These are phyloP conservation scores for Daubentonia madagascariensis DNA, from an alignment of 2,113 vertebrate species.

Conservation along the genomic window DNA sequence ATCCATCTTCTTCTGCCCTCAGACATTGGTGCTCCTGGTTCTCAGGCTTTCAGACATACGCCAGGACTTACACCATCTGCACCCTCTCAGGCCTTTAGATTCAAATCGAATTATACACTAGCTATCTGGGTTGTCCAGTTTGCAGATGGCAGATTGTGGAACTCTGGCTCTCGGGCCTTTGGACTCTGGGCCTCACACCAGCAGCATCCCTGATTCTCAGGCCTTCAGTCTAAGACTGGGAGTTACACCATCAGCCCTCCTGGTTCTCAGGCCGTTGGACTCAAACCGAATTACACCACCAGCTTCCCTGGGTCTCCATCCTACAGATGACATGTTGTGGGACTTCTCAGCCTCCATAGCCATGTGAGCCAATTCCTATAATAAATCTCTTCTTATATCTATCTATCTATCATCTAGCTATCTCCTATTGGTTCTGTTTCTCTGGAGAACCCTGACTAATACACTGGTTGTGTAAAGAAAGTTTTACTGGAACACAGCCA, in stretches of 20 bases:
- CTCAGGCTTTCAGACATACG: neutral
- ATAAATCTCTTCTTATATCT: neutral
- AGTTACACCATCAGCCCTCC: neutral
- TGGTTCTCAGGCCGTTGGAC: neutral
- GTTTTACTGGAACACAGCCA: neutral
- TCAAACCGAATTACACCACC: neutral
- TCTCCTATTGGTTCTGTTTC: neutral
- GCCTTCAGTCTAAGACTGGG: neutral
- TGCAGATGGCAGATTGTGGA: neutral
- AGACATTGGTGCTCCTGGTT: neutral
- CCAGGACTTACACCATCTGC: neutral
- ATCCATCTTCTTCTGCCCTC: neutral
- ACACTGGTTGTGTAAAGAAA: neutral
- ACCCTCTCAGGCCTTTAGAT: neutral
- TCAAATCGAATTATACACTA: neutral
- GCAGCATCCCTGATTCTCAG: neutral
- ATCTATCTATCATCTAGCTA: neutral
- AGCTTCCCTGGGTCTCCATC: neutral
- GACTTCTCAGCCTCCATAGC: neutral
- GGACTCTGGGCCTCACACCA: neutral
- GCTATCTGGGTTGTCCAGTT: neutral
- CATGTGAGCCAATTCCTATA: neutral
- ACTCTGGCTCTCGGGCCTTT: neutral
- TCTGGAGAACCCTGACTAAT: neutral
- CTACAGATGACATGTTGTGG: neutral